phyloP scores from a whole-genome alignment of 2,797 vertebrate genomes.

The Tapera naevia region DNA sequence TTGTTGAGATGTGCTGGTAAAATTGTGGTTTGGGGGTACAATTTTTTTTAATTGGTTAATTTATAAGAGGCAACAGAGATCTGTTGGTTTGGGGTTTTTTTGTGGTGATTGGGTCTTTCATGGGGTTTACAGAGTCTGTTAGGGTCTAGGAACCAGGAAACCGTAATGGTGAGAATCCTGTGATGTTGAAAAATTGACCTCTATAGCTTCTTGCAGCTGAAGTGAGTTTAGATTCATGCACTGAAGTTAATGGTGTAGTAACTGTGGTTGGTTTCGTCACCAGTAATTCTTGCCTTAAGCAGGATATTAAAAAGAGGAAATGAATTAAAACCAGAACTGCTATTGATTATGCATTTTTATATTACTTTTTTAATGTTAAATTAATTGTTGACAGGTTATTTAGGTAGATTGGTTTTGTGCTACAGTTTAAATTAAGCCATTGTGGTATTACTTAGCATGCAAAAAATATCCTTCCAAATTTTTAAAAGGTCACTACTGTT shows the following conservation, averaged over 20 bases:
- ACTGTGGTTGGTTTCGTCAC: neutral
- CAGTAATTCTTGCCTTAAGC: neutral
- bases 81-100: neutral
- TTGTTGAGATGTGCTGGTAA: neutral
- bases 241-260: neutral
- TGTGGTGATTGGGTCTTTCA: neutral
- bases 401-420: neutral
- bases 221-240: neutral
- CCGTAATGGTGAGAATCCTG: neutral
- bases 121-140: neutral
- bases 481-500: constrained; percentile 37
- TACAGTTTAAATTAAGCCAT: neutral
- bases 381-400: constrained; percentile 23
- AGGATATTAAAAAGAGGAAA: constrained; percentile 4
- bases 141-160: neutral
- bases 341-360: neutral
- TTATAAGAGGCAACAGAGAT: neutral
- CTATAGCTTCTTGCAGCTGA: neutral
- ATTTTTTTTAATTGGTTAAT: neutral
- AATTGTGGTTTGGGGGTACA: accelerated
- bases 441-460: constrained; percentile 9
- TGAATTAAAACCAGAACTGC: neutral
- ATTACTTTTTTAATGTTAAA: constrained; percentile 11
- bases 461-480: constrained; percentile 23
- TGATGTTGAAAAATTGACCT: neutral